Base-by-base conservation (phyloP, 2,797 vertebrate species). In the Falco cherrug region DNA sequence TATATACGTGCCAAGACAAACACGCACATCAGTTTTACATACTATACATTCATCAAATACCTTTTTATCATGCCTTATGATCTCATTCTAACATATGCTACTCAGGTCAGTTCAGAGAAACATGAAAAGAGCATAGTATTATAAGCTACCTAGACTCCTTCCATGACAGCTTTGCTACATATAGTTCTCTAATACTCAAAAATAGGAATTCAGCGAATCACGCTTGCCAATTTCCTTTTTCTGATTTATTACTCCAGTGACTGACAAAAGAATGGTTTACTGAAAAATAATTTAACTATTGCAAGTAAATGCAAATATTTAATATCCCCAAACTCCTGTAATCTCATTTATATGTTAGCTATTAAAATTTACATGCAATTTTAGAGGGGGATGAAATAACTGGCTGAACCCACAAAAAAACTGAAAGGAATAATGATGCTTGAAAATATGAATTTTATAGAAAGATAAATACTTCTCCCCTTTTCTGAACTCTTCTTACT, bases 1-100 rank as follows among this genome's bases (percentile, higher is more conserved):
- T 13, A 47, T 2, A 12, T 5, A 65, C 0, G 4, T 75, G 94
- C 97, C 96, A 97, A 97, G 75, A 89, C 54, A 95, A 94, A 96
- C 94, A 94, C 0, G 18, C 61, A 84, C 90, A 80, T 76, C 78
- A 47, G 57, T 82, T 94, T 87, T 74, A 93, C 71, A 87, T 57
- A 77, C 54, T 76, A 39, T 28, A 84, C 2, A 16, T 89, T 85
- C 87, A 93, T 61, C 78, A 88, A 90, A 21, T 79, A 51, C 31
- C 77, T 78, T 90, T 85, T 74, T 54, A 89, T 95, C 39, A 0
- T 11, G 35, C 64, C 78, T 95, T 77, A 92, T 80, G 87, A 95
- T 87, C 95, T 96, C 96, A 96, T 68, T 71, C 84, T 85, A 88
- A 83, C 68, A 92, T 47, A 53, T 6, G 45, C 41, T 94, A 11